Evolutionary conservation across 2,888 invertebrate species (phyloP).

Genomic region (Cetonia aurata): DNA sequence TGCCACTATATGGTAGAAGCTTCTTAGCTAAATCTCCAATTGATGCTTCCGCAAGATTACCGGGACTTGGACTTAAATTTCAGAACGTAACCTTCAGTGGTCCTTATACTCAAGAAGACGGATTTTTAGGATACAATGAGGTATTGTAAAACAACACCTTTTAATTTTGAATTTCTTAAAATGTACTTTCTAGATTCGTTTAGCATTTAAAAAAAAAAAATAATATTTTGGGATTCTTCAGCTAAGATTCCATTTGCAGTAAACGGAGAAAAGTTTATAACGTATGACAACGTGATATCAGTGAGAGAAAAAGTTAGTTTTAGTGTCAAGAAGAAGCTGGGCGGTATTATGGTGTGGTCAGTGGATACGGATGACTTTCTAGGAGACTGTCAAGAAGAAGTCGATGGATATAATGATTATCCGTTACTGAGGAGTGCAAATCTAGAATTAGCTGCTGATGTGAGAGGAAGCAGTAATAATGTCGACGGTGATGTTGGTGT

Average conservation of each 20-base stretch:
- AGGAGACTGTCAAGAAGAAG: slow-evolving; percentile 74
- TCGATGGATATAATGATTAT: slow-evolving; percentile 69
- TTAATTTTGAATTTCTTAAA: slow-evolving; percentile 12
- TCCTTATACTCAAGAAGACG: slow-evolving; percentile 82
- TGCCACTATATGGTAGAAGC: slow-evolving; percentile 87
- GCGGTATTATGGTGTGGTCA: slow-evolving; percentile 91
- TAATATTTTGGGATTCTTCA: slow-evolving; percentile 76
- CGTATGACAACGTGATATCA: slow-evolving; percentile 82
- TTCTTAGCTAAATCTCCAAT: slow-evolving; percentile 71
- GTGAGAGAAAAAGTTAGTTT: slow-evolving; percentile 78
- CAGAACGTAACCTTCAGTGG: slow-evolving; percentile 79
- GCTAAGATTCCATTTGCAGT: slow-evolving; percentile 75
- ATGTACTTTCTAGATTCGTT: slow-evolving; percentile 72
- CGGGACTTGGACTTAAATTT: slow-evolving; percentile 70
- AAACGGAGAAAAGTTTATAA: slow-evolving; percentile 76
- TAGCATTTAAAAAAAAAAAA: slow-evolving; percentile 69
- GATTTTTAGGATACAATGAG: slow-evolving; percentile 92
- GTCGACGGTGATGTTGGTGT: background rate
- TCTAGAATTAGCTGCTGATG: slow-evolving; percentile 62
- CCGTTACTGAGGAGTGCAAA: slow-evolving; percentile 81
- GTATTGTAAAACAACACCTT: slow-evolving; percentile 63
- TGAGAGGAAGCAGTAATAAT: background rate
- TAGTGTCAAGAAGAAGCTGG: slow-evolving; percentile 71
- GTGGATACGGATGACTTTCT: slow-evolving; percentile 90
- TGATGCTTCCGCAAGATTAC: slow-evolving; percentile 56